Percentiles rank a stretch among this genome's conserved stretches.
phyloP scores from a whole-genome alignment of 2,797 vertebrate species.

The Caiman crocodilus region DNA sequence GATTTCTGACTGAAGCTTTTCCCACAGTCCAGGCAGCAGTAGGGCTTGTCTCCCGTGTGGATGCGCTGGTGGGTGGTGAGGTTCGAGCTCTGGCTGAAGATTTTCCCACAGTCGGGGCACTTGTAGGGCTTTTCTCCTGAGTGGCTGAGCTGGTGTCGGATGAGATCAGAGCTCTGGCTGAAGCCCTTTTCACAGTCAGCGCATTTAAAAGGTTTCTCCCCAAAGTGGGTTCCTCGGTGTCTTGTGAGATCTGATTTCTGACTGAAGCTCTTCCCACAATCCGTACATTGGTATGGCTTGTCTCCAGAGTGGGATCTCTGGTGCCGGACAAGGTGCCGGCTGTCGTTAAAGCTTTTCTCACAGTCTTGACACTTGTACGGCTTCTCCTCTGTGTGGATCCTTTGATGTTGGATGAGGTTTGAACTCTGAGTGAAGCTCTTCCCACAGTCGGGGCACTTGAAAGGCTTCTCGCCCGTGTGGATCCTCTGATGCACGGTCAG shows the following conservation, averaged over 20 bases:
- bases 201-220: not conserved
- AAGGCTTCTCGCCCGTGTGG: too few relatives aligned
- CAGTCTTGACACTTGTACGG: slow-evolving; percentile 60
- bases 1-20: not conserved
- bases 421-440: too few relatives aligned
- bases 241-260: too few relatives aligned
- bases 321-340: not conserved
- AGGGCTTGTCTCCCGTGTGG: not conserved
- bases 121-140: not conserved
- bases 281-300: not conserved
- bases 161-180: not conserved
- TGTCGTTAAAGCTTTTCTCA: not conserved
- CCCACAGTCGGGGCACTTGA: too few relatives aligned
- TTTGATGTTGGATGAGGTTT: too few relatives aligned
- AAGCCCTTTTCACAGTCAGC: not conserved
- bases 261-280: not conserved
- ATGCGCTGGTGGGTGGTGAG: not conserved
- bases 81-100: not conserved
- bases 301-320: not conserved
- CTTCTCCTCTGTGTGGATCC: slow-evolving; percentile 64
- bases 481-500: too few relatives aligned
- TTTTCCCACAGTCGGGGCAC: not conserved
- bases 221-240: not conserved
- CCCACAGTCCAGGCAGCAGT: not conserved
- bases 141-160: not conserved